Percentiles rank a stretch among this genome's conserved stretches.
phyloP scores from a whole-genome alignment of 2,888 invertebrate genomes.

The Smittia aterrima region DNA sequence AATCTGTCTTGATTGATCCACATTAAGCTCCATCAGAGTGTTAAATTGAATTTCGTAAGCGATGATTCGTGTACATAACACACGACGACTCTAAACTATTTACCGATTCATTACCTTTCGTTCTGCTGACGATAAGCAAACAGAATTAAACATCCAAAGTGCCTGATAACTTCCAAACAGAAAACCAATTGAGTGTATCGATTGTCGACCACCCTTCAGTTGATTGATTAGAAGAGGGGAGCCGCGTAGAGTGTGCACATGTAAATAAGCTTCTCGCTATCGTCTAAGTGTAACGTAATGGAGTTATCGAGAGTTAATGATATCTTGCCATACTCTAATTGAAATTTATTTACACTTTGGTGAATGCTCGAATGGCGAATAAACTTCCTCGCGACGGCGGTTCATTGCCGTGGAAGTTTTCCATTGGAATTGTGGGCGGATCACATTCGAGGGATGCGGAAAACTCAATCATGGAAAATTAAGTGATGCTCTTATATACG shows the following conservation, averaged over 20 bases:
- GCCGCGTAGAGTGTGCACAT: neutral
- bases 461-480: conserved; percentile 18
- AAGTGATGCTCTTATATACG: conserved; percentile 9
- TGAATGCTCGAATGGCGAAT: neutral
- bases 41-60: conserved; percentile 34
- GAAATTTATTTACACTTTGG: conserved; percentile 5
- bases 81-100: conserved; percentile 24
- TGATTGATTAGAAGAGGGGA: conserved; percentile 10
- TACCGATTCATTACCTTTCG: conserved; percentile 32
- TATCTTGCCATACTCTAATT: neutral
- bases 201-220: conserved; percentile 15
- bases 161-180: conserved; percentile 17
- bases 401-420: neutral
- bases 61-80: neutral
- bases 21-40: conserved; percentile 12
- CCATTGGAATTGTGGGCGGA: conserved; percentile 8
- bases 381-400: neutral
- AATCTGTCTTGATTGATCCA: conserved; percentile 25
- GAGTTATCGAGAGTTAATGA: conserved; percentile 10
- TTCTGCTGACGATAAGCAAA: conserved; percentile 22
- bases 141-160: conserved; percentile 20
- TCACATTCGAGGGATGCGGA: neutral
- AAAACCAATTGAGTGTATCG: conserved; percentile 32
- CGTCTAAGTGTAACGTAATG: neutral
- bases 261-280: conserved; percentile 1